These are phyloP conservation scores for Bruchidius siliquastri DNA, from an alignment of 2,888 invertebrate genomes.

Conservation along the genomic window DNA sequence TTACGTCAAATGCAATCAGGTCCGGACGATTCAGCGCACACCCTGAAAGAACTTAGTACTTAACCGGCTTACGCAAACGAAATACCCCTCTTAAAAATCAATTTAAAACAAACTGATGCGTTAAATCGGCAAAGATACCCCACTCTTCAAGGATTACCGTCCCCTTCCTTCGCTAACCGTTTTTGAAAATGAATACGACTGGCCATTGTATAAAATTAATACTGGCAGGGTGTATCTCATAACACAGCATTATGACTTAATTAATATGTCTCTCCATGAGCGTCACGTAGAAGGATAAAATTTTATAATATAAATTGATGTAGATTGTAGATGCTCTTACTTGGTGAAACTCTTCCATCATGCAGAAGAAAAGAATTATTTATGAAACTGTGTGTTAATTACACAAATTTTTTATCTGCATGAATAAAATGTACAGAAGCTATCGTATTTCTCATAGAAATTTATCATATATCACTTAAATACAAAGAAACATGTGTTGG, in stretches of 20 bases:
- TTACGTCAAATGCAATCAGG: not conserved
- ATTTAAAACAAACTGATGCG: not conserved
- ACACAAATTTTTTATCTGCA: too few relatives aligned
- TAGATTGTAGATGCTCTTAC: too few relatives aligned
- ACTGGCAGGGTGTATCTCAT: conserved; percentile 23
- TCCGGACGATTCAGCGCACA: not conserved
- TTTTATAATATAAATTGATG: too few relatives aligned
- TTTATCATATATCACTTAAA: too few relatives aligned
- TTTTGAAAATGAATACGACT: not conserved
- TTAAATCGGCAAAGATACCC: not conserved
- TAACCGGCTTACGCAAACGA: not conserved
- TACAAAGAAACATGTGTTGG: too few relatives aligned
- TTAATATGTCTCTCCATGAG: conserved; percentile 41
- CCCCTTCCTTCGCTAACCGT: not conserved
- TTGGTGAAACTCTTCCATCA: too few relatives aligned
- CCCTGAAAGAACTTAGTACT: not conserved
- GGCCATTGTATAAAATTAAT: not conserved
- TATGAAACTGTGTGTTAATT: too few relatives aligned
- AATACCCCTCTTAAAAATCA: not conserved
- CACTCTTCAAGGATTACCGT: not conserved
- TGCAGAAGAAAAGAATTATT: too few relatives aligned
- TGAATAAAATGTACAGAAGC: too few relatives aligned
- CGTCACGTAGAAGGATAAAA: not conserved
- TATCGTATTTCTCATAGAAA: too few relatives aligned
- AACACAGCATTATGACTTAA: conserved; percentile 45